These are phyloP conservation scores for Rallus limicola DNA, from an alignment of 2,113 vertebrate species.

Conservation along the genomic window DNA sequence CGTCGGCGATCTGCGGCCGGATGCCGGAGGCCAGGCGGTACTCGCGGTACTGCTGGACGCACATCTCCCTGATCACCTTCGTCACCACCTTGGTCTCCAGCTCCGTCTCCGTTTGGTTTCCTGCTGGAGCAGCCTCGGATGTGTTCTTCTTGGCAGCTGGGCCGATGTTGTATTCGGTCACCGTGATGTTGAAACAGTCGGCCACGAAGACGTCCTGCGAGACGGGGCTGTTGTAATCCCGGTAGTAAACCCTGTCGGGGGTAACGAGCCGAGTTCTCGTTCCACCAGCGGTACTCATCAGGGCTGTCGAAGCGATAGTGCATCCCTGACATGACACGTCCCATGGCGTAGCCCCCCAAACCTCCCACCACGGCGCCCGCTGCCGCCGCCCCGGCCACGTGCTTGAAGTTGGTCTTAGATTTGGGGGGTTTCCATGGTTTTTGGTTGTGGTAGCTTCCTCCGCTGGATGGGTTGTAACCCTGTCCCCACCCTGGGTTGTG, in stretches of 20 bases:
- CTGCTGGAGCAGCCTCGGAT: accelerated
- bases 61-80: slow-evolving; percentile 79
- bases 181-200: slow-evolving; percentile 78
- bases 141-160: slow-evolving; percentile 61
- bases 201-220: slow-evolving; percentile 73
- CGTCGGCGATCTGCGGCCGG: not conserved
- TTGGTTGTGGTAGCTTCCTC: slow-evolving; percentile 57
- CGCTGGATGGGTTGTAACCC: slow-evolving; percentile 53
- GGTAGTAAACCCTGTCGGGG: slow-evolving; percentile 77
- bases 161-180: slow-evolving; percentile 75
- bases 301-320: slow-evolving; percentile 68
- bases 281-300: slow-evolving; percentile 74
- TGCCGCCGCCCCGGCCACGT: slow-evolving; percentile 63
- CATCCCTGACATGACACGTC: slow-evolving; percentile 73
- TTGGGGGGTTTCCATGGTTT: slow-evolving; percentile 73
- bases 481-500: slow-evolving; percentile 55
- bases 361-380: slow-evolving; percentile 72
- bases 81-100: slow-evolving; percentile 74
- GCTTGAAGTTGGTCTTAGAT: slow-evolving; percentile 76
- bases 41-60: slow-evolving; percentile 74
- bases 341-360: slow-evolving; percentile 75
- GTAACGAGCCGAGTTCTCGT: slow-evolving; percentile 66
- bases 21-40: slow-evolving; percentile 10
- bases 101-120: slow-evolving; percentile 62
- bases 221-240: slow-evolving; percentile 45